Conservation (phyloP, 2,113 vertebrate genomes). For the Shinisaurus crocodilurus region DNA sequence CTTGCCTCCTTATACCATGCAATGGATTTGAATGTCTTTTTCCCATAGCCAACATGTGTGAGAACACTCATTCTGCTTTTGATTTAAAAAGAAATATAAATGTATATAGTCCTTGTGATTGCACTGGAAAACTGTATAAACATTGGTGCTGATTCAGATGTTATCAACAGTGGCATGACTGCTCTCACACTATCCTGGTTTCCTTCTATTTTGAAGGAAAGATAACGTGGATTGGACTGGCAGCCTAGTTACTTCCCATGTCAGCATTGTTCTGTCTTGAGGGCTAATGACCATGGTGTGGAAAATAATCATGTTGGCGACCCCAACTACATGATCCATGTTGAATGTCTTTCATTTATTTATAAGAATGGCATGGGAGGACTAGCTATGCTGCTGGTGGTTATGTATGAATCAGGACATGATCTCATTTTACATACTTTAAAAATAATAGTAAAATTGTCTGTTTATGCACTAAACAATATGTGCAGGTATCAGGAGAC, state of each 20-base stretch:
- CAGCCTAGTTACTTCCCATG: not conserved
- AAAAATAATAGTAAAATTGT: not conserved
- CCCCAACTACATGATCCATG: not conserved
- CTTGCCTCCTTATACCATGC: not conserved
- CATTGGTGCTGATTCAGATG: not conserved
- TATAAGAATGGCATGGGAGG: not conserved
- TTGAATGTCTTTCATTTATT: not conserved
- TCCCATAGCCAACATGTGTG: not conserved
- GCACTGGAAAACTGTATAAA: not conserved
- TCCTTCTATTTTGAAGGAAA: not conserved
- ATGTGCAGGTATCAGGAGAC: not conserved
- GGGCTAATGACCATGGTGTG: not conserved
- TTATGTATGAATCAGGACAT: not conserved
- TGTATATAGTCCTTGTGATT: not conserved
- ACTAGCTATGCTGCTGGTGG: not conserved
- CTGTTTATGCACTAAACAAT: not conserved
- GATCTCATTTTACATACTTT: not conserved
- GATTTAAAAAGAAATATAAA: not conserved
- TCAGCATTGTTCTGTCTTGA: not conserved
- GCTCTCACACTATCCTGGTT: not conserved
- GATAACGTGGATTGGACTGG: not conserved
- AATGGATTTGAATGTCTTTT: not conserved
- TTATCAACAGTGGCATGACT: not conserved
- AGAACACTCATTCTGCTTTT: not conserved
- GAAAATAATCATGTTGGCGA: not conserved